phyloP scores from a whole-genome alignment of 2,888 invertebrate genomes.

The Mechanitis messenoides region DNA sequence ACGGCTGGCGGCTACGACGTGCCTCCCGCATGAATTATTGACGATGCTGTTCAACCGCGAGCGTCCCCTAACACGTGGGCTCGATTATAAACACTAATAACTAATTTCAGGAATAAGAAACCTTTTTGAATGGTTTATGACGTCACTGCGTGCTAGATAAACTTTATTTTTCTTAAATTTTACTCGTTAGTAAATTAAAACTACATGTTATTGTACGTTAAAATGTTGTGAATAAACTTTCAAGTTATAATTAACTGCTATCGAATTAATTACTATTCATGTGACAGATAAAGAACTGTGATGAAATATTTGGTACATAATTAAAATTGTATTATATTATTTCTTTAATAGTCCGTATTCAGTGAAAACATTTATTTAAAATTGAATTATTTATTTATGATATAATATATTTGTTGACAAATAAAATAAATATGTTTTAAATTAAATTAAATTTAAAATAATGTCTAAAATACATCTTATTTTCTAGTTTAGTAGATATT shows the following conservation, averaged over 20 bases:
- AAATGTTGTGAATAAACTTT: background rate
- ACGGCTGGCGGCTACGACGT: slow-evolving; percentile 68
- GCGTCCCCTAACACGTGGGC: slow-evolving; percentile 42
- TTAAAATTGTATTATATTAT: slow-evolving; percentile 4
- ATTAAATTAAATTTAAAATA: no score
- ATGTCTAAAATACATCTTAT: background rate
- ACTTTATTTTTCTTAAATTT: no score
- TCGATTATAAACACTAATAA: slow-evolving; percentile 42
- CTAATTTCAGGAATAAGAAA: slow-evolving; percentile 15
- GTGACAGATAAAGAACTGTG: slow-evolving; percentile 6
- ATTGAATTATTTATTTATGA: background rate
- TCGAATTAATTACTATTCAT: slow-evolving; percentile 6
- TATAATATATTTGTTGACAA: background rate
- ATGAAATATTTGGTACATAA: slow-evolving; percentile 5
- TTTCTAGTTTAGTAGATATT: slow-evolving; percentile 7
- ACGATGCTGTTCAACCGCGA: slow-evolving; percentile 53
- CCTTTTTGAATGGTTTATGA: background rate
- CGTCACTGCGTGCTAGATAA: no score
- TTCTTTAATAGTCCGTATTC: background rate
- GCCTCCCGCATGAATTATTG: slow-evolving; percentile 74
- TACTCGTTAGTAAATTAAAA: no score
- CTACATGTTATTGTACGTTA: slow-evolving; percentile 5
- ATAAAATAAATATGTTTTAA: no score
- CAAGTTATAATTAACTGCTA: slow-evolving; percentile 4
- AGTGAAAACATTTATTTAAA: slow-evolving; percentile 1